A percentile compares a stretch with the other conserved stretches of the same genome.
These are phyloP conservation scores for Ylistrum balloti DNA, from an alignment of 1,140 invertebrate species.

Conservation along the genomic window DNA sequence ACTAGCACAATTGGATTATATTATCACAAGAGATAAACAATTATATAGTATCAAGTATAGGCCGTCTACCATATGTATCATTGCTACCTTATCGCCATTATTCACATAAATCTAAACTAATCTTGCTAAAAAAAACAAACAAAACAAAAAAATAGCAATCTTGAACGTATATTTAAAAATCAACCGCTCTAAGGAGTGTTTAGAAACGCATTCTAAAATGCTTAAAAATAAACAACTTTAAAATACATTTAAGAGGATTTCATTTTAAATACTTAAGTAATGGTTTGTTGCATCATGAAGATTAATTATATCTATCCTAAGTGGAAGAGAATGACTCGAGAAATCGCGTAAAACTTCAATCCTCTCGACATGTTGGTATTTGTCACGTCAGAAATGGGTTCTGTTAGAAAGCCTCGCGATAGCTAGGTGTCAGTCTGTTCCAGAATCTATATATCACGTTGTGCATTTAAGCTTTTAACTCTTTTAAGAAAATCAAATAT, in stretches of 20 bases:
- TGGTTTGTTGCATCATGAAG: background rate
- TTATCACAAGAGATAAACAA: too few species aligned
- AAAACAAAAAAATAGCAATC: background rate
- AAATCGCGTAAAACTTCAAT: slow-evolving; percentile 22
- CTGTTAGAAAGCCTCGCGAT: background rate
- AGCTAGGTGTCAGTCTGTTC: background rate
- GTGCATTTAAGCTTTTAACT: slow-evolving; percentile 39
- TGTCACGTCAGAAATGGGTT: slow-evolving; percentile 13
- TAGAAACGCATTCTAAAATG: background rate
- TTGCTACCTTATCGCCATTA: background rate
- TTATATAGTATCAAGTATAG: too few species aligned
- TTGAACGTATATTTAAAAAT: background rate
- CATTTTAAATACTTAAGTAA: slow-evolving; percentile 8
- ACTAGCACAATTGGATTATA: too few species aligned
- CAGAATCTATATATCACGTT: background rate
- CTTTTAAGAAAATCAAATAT: slow-evolving; percentile 36
- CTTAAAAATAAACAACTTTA: background rate
- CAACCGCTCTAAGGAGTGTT: background rate
- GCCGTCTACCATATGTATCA: background rate
- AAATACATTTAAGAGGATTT: background rate
- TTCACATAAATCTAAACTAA: background rate
- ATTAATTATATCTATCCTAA: slow-evolving; percentile 21
- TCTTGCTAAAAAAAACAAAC: background rate
- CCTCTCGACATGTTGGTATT: background rate
- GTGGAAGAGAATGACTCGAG: background rate